Evolutionary conservation across 2,113 vertebrate species (phyloP), one percentile per base, ranked within the genome.

Genomic region (Morphnarchus princeps): DNA sequence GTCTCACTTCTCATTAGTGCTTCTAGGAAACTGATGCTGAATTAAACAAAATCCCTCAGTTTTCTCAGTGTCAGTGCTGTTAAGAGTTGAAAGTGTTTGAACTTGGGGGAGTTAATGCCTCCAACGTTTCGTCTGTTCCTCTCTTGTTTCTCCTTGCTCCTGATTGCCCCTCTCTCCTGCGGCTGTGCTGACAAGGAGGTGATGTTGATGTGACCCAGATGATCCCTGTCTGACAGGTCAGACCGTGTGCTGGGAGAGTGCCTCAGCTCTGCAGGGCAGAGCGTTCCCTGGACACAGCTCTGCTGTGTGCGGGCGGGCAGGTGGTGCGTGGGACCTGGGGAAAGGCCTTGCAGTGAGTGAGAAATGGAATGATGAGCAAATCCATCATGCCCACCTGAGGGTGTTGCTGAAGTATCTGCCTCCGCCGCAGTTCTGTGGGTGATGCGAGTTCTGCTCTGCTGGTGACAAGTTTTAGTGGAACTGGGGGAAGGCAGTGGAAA

Each of bases 151-250:
- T 63, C 36, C 50, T 55, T 7, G 0, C 21, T 81, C 32, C n/a
- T 0, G 8, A 5, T 6, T 34, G 22, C 49, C 28, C 7, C 31
- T 6, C 5, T 52, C n/a, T 87, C 29, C 49, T 3, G 2, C 45
- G 57, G 69, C 74, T 85, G 29, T 55, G 47, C 73, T 66, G n/a
- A 19, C 18, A 7, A 66, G 73, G 38, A 40, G 42, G 5, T 8
- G 62, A 40, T 4, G 25, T 0, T 2, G 36, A 21, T 2, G 15
- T 55, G 45, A 29, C 16, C 31, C n/a, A 38, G 54, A 7, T 3
- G 34, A 26, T 66, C 17, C 16, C 15, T n/a, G 13, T 28, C 31
- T 28, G 71, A 31, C 10, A 28, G 77, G 28, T 45, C 8, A 13
- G 52, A 61, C 36, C 3, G 0, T 24, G 50, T 62, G 73, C 31